A percentile compares a stretch with the other conserved stretches of the same genome.
These are phyloP conservation scores for Jaculus jaculus DNA, from an alignment of 2,113 vertebrate species.

Conservation along the genomic window DNA sequence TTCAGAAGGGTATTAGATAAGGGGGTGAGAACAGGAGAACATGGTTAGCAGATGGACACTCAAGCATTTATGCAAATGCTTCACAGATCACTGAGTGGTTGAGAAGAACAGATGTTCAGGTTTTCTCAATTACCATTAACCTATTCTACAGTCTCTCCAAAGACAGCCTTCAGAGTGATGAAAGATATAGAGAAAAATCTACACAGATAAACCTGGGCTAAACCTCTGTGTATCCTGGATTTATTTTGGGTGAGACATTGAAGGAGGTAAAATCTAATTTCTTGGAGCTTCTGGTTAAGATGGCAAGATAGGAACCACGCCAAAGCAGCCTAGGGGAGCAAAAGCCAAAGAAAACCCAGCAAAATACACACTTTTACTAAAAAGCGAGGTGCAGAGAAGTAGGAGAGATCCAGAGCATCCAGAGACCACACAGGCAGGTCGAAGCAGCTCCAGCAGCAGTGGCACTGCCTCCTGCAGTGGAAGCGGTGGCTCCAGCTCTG, in stretches of 20 bases:
- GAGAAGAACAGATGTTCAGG: not conserved
- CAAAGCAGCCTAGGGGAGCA: too few relatives aligned
- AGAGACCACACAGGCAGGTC: too few relatives aligned
- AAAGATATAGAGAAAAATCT: not conserved
- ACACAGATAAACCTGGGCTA: not conserved
- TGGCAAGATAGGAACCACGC: too few relatives aligned
- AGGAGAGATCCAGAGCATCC: too few relatives aligned
- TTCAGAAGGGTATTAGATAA: not conserved
- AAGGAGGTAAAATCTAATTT: not conserved
- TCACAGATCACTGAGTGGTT: not conserved
- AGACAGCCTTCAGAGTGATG: not conserved
- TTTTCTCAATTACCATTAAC: not conserved
- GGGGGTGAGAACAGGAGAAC: not conserved
- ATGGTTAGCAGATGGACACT: too few relatives aligned
- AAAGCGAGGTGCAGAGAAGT: too few relatives aligned
- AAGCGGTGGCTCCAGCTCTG: too few relatives aligned
- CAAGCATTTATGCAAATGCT: not conserved
- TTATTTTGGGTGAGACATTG: not conserved
- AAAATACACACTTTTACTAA: too few relatives aligned
- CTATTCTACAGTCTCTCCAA: not conserved
- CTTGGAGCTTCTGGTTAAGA: too few relatives aligned
- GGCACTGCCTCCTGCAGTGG: too few relatives aligned
- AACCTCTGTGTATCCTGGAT: not conserved
- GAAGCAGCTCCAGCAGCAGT: too few relatives aligned
- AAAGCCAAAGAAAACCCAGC: too few relatives aligned